phyloP scores from a whole-genome alignment of 2,797 vertebrate species.

The Triplophysa yarkandensis region DNA sequence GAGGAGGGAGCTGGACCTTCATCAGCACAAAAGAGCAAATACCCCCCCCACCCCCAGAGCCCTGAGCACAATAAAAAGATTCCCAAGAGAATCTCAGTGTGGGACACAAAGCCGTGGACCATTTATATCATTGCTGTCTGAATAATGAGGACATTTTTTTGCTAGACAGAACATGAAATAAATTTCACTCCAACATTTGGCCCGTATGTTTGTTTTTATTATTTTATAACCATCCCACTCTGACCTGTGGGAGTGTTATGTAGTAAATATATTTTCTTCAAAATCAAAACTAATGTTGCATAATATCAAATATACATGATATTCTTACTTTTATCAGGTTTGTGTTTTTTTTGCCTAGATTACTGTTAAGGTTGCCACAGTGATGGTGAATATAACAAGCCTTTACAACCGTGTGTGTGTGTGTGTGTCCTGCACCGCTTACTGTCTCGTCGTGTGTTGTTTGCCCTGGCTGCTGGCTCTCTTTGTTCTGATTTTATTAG shows the following conservation, averaged over 20 bases:
- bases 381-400: background rate
- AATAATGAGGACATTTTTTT: slow-evolving; percentile 41
- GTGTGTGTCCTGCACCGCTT: slow-evolving; percentile 25
- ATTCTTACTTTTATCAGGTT: too few species aligned
- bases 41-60: background rate
- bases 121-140: slow-evolving; percentile 50
- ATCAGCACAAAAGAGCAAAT: slow-evolving; percentile 33
- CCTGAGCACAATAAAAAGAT: slow-evolving; percentile 19
- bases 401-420: slow-evolving; percentile 14
- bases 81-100: slow-evolving; percentile 28
- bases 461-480: slow-evolving; percentile 50
- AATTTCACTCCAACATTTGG: slow-evolving; percentile 14
- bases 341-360: background rate
- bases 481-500: slow-evolving; percentile 59
- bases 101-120: slow-evolving; percentile 44
- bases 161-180: slow-evolving; percentile 44
- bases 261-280: too few species aligned
- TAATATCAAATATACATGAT: too few species aligned
- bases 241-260: background rate
- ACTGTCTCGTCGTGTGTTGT: slow-evolving; percentile 46
- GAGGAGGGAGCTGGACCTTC: slow-evolving; percentile 2
- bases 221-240: too few species aligned
- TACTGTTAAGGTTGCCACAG: background rate
- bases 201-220: too few species aligned
- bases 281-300: too few species aligned